Percentiles rank a stretch among this genome's conserved stretches.
Conservation (phyloP, 2,113 vertebrate species). For the Narcine bancroftii region DNA sequence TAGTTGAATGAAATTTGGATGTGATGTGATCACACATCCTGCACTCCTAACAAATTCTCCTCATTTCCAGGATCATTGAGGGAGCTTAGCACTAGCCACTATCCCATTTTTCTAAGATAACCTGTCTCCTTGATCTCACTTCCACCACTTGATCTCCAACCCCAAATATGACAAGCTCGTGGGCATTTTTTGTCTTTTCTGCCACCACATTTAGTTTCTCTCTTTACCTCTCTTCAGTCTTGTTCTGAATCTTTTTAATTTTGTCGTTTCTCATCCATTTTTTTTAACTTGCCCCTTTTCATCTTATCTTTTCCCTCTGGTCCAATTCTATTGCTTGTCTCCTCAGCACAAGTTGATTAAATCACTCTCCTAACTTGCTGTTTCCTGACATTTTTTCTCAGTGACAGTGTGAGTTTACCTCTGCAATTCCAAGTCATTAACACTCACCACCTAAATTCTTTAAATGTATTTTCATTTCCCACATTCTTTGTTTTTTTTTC, state of each 20-base stretch:
- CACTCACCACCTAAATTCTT: background rate
- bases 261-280: background rate
- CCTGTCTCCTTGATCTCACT: background rate
- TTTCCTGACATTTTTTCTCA: background rate
- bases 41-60: background rate
- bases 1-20: background rate
- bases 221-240: background rate
- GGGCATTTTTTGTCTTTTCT: background rate
- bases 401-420: background rate
- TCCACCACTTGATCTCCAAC: background rate
- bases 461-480: background rate
- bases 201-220: background rate
- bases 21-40: background rate
- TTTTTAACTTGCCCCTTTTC: background rate
- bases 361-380: background rate
- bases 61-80: background rate
- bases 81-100: background rate
- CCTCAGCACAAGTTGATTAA: background rate
- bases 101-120: background rate
- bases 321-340: background rate
- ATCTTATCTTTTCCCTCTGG: background rate
- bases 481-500: background rate
- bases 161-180: background rate
- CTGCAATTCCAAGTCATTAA: no score
- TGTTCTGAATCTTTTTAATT: background rate